Base-by-base conservation (phyloP, 35 echinoderm and acorn worm genomes). In the Heliocidaris tuberculata region DNA sequence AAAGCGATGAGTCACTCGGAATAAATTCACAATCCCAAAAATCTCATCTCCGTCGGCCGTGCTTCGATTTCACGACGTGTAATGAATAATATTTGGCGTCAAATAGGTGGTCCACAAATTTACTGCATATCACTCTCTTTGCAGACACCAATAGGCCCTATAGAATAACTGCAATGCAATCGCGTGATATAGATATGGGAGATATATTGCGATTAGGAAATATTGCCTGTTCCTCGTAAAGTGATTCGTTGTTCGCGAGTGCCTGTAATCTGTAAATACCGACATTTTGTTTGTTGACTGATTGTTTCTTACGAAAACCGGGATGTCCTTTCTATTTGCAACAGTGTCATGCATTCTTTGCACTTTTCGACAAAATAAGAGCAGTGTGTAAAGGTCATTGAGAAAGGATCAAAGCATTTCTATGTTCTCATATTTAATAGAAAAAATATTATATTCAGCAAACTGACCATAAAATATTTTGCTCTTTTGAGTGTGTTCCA, bases 31-130 rank as follows among this genome's bases (percentile, higher is more conserved):
- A 13, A 56, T 56, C 11, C 52, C 52, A 56, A 56, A 52, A 56
- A 56, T 9, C 52, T 56, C 52, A 78, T 78, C 65, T 24, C 19
- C 65, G 35, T 42, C 35, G 7, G 65, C 10, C 65, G 65, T 19
- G 21, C 21, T 78, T 78, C 19, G 65, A 19, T 27, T n/a, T 78
- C 65, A 78, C 65, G 7, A 21, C 65, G 65, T 24, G 65, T n/a
- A 78, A 78, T 78, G 65, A 78, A 78, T 78, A 78, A 27, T 78
- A 24, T n/a, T 78, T 78, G 65, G 65, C 65, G 65, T 78, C 65
- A 24, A 78, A 78, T 27, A n/a, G 60, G 17, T 78, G 19, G 65
- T 19, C 65, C 65, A 7, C 21, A 19, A 78, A 78, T 78, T 78
- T 8, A 78, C 21, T 78, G 65, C 21, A 78, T 78, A 78, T 78